Evolutionary conservation across 1,140 invertebrate species (phyloP).

Genomic region (Zaprionus ghesquierei): DNA sequence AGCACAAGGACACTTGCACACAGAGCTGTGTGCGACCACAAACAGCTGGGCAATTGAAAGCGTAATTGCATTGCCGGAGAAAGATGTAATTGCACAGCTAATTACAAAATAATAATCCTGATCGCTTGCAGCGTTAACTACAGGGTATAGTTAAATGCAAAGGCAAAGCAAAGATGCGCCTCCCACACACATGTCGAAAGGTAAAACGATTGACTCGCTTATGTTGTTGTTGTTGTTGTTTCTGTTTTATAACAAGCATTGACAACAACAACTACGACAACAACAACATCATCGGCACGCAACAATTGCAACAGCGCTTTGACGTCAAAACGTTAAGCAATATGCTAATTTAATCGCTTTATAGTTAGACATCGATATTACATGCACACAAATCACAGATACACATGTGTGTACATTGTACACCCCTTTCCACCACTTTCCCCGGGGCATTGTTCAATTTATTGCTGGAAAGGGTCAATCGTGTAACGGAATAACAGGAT

Average conservation of each 20-base stretch:
- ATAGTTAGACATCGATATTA: not conserved
- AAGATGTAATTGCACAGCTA: slow-evolving; percentile 16
- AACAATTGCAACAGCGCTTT: not conserved
- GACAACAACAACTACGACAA: no score
- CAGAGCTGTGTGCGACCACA: not conserved
- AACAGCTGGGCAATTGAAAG: slow-evolving; percentile 6
- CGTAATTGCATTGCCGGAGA: slow-evolving; percentile 9
- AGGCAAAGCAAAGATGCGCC: not conserved
- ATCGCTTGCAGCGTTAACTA: not conserved
- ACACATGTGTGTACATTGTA: no score
- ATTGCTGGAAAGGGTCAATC: no score
- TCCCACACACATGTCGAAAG: not conserved
- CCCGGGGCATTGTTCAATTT: no score
- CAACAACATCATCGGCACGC: slow-evolving; percentile 9
- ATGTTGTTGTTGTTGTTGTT: not conserved
- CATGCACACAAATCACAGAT: not conserved
- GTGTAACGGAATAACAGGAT: no score
- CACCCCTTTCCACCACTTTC: no score
- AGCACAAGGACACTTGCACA: not conserved
- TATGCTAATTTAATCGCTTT: not conserved
- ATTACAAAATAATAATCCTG: slow-evolving; percentile 6
- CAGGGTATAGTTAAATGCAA: no score
- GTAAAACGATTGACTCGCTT: not conserved
- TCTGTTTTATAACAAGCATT: slow-evolving; percentile 12
- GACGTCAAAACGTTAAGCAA: slow-evolving; percentile 7